Base-by-base conservation (phyloP, 2,113 vertebrate genomes). In the Tupaia tana region DNA sequence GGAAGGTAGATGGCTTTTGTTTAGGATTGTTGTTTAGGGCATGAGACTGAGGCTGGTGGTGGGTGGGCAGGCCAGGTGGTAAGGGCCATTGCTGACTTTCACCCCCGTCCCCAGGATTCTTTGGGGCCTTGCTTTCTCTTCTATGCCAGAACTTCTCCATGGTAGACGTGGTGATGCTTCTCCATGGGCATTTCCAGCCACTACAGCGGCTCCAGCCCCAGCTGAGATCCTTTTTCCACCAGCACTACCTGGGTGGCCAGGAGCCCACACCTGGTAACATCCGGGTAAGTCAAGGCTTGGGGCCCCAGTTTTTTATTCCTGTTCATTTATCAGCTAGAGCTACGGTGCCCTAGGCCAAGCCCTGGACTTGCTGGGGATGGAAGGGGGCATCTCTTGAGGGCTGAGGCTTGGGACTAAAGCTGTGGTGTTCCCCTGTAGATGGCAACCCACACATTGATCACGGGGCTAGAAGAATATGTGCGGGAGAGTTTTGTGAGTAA, bases 111-210 rank as follows among this genome's bases (percentile, higher is more conserved):
- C 14, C 95, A 99, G 99, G 99, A 19, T 99, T 99, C 93, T 99
- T 99, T 31, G 99, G 99, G 19, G 99, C 99, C 70, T 96, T 99
- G 96, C 98, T 99, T 22, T 99, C 99, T 54, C 96, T 99, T 90
- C 98, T 99, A 93, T 99, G 99, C 96, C 99, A 99, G 98, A 99
- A 99, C 27, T 99, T 99, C 96, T 99, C 99, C 85, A 99, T 99
- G 99, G 99, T 99, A 8, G 99, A 99, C 67, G 98, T 99, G 98
- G 99, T 99, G 79, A 98, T 99, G 98, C 98, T 99, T 90, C 98
- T 99, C 2, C 99, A 99, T 0, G 99, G 99, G 4, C 99, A 99
- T 96, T 99, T 99, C 94, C 99, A 99, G 98, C 99, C 99, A 0
- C 98, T 99, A 79, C 98, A 98, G 89, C 98, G 99, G 66, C 99